Percentiles rank a stretch among this genome's conserved stretches.
Evolutionary conservation across 2,888 invertebrate species (phyloP).

Genomic region (Ligdia adustata): DNA sequence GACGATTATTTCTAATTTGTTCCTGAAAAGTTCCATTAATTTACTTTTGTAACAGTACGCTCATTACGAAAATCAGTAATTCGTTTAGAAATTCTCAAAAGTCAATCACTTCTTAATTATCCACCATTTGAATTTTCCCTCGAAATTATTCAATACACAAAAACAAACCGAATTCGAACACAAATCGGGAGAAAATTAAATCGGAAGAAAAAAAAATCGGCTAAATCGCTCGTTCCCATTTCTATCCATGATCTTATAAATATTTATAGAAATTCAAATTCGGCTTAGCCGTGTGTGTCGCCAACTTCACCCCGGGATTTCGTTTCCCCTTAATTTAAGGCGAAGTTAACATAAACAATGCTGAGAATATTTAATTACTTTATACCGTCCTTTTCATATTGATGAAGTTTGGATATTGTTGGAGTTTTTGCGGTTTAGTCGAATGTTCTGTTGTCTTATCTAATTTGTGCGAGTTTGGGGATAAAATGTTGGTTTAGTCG

Average conservation of each 20-base stretch:
- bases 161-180: constrained; percentile 2
- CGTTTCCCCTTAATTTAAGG: constrained; percentile 45
- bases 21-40: too few species aligned
- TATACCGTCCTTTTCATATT: constrained; percentile 47
- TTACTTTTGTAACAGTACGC: too few species aligned
- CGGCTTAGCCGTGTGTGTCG: constrained; percentile 32
- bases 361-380: constrained; percentile 53
- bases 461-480: too few species aligned
- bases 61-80: too few species aligned
- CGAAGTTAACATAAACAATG: constrained; percentile 52
- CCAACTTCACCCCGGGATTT: constrained; percentile 38
- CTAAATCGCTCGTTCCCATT: constrained; percentile 17
- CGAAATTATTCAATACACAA: constrained; percentile 1
- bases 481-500: too few species aligned
- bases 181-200: constrained; percentile 11
- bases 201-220: constrained; percentile 6
- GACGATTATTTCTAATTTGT: too few species aligned
- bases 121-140: not conserved
- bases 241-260: constrained; percentile 29
- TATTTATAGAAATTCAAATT: constrained; percentile 34
- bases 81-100: too few species aligned
- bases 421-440: constrained; percentile 7
- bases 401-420: constrained; percentile 33
- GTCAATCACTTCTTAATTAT: not conserved
- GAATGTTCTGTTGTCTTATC: too few species aligned